Conservation (phyloP, 2,888 invertebrate species). For the Pheosia tremula region DNA sequence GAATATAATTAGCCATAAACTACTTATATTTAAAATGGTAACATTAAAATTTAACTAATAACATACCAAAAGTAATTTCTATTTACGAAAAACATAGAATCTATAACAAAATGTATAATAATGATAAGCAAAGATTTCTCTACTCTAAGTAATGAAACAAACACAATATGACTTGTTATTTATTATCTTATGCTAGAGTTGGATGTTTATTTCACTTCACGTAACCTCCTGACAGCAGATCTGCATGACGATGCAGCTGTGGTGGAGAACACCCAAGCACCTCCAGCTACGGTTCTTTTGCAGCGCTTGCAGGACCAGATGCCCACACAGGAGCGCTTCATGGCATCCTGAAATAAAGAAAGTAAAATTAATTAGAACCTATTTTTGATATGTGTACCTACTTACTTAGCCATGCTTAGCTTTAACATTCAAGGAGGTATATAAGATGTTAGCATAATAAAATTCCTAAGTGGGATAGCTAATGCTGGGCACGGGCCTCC, state of each 20-base stretch:
- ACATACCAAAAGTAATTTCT: too few species aligned
- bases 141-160: constrained; percentile 22
- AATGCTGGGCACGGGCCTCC: too few species aligned
- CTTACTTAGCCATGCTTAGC: too few species aligned
- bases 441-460: too few species aligned
- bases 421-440: too few species aligned
- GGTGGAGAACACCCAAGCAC: constrained; percentile 99
- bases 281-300: constrained; percentile 98
- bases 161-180: constrained; percentile 54
- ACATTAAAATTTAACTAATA: too few species aligned
- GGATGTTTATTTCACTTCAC: constrained; percentile 88
- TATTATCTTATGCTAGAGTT: constrained; percentile 73
- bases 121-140: background rate
- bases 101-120: too few species aligned
- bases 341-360: constrained; percentile 91
- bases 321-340: constrained; percentile 98
- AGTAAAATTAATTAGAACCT: constrained; percentile 10
- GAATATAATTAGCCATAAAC: too few species aligned
- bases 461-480: too few species aligned
- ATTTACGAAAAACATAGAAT: too few species aligned
- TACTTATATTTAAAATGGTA: too few species aligned
- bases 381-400: too few species aligned
- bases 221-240: constrained; percentile 98
- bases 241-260: constrained; percentile 99
- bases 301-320: constrained; percentile 99